Evolutionary conservation across 2,113 vertebrate genomes (phyloP), one percentile per base, ranked within the genome.

Genomic region (Nothobranchius kuhntae): DNA sequence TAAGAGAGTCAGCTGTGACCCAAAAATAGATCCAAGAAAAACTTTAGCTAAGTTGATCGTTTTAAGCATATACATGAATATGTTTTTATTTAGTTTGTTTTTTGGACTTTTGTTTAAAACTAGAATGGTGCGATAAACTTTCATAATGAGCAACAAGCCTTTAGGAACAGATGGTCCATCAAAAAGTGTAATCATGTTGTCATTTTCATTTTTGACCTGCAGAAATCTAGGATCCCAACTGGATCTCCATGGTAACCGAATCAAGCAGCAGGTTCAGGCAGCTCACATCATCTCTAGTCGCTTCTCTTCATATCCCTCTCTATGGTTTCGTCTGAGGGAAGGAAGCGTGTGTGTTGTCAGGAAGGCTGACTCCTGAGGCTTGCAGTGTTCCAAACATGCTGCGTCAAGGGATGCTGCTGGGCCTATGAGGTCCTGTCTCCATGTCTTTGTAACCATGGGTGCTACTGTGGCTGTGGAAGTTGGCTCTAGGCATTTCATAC

Each of bases 371-470:
- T 82, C 82, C 59, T 46, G 85, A 84, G 91, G 78, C 59, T 64
- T 26, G 46, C 54, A 36, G n/a, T 69, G 76, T 75, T 81, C 82
- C 78, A 83, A 89, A 86, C 85, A 87, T 75, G 73, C 80, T 24
- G 76, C 56, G 67, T 74, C 80, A 45, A 65, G 91, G 89, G 91
- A 91, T 71, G 67, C 60, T 0, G 13, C 17, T 26, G 55, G 59
- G 69, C 82, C 88, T 87, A 87, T 60, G 61, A 90, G 87, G 86
- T 81, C 72, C 75, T 76, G 80, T 86, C 85, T n/a, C 87, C 88
- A 87, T 87, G 85, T 81, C 81, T 85, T 78, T 73, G 92, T 94
- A 91, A 91, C 91, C 83, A 94, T 70, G 92, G 81, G 72, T 82
- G 88, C 80, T 63, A 53, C 62, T 71, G 77, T 80, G 78, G 76